Base-by-base conservation (phyloP, 2,113 vertebrate genomes). In the Zosterops hypoxanthus region DNA sequence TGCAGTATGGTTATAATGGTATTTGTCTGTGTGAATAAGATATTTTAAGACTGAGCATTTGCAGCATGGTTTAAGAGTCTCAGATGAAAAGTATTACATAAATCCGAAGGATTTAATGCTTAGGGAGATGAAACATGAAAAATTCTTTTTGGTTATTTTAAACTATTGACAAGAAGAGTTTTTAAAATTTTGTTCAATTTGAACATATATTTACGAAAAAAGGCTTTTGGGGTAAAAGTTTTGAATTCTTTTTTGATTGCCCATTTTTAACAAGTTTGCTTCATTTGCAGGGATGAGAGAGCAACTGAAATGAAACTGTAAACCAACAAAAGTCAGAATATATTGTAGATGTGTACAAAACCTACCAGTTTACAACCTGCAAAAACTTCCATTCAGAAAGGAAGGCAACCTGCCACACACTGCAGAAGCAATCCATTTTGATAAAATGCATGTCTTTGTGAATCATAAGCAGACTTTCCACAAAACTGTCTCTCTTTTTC, bases 401-500 rank as follows among this genome's bases (percentile, higher is more conserved):
- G 83, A 96, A 86, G 73, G 83, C 86, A 84, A 81, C 86, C 89
- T 91, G 50, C 84, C 82, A 88, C 72, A 86, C 49, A 10, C 73
- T 90, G 94, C 53, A 91, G 87, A 82, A 94, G 88, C 53, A 89
- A 95, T 94, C 89, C 92, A 90, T 95, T 93, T 96, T 87, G 93
- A 95, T 96, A 95, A 95, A 96, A 87, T 71, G 55, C 60, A 60
- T 81, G 92, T 73, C 77, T 90, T 96, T 95, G 90, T 94, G 94
- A 97, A 92, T 95, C 90, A 86, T 76, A 96, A 96, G 95, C 87
- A 84, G 90, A 92, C 92, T 97, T 97, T 95, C 81, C 53, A 79
- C 75, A 76, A 94, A 97, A 95, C 83, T 96, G 83, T 97, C 73
- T 94, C 86, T 94, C 81, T 85, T 76, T 75, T 85, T 95, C 90